Conservation (phyloP, 2,888 invertebrate species). For the Subacronicta megacephala region DNA sequence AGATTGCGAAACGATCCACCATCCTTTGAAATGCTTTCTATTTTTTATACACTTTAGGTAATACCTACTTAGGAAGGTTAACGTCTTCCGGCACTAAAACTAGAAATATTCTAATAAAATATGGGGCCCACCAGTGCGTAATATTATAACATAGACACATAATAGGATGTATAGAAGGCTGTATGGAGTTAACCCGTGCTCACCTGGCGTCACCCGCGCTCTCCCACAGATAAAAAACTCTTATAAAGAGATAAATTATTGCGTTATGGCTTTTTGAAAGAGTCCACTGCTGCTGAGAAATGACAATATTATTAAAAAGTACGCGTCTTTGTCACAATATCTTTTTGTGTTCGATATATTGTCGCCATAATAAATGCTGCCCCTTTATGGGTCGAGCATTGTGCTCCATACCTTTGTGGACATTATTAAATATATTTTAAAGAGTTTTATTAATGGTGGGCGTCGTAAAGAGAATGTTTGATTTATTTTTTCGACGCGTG, state of each 20-base stretch:
- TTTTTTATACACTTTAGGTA: too few species aligned
- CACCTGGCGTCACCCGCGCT: conserved; percentile 80
- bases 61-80: not conserved
- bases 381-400: conserved; percentile 87
- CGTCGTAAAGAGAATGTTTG: conserved; percentile 85
- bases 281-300: conserved; percentile 90
- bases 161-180: conserved; percentile 64
- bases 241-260: conserved; percentile 90
- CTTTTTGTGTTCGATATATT: conserved; percentile 90
- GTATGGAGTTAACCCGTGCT: conserved; percentile 82
- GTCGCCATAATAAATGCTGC: conserved; percentile 89
- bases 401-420: conserved; percentile 86
- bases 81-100: conserved; percentile 4
- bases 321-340: conserved; percentile 89
- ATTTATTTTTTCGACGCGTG: conserved; percentile 90
- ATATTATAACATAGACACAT: conserved; percentile 50
- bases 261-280: conserved; percentile 89
- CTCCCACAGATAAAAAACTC: conserved; percentile 87
- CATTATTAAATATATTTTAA: conserved; percentile 90
- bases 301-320: conserved; percentile 90
- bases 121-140: conserved; percentile 52
- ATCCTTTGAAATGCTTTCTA: too few species aligned
- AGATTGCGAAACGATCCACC: too few species aligned
- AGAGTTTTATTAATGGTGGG: conserved; percentile 89
- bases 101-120: conserved; percentile 38